These are phyloP conservation scores for Camponotus fellah DNA, from an alignment of 2,888 invertebrate genomes.

Conservation along the genomic window DNA sequence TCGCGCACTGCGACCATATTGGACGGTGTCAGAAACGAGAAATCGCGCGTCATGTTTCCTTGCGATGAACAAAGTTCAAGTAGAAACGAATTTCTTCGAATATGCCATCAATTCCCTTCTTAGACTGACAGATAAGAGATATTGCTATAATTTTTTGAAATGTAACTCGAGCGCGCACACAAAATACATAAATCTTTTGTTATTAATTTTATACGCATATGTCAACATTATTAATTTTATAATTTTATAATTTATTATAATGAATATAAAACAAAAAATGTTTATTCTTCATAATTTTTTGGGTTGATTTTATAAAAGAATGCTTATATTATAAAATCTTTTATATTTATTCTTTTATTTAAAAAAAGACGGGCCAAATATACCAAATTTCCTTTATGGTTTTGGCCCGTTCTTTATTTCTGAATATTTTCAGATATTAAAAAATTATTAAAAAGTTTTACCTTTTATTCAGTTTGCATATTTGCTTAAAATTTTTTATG, in stretches of 20 bases:
- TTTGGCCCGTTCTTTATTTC: background rate
- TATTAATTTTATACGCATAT: background rate
- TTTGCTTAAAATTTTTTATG: background rate
- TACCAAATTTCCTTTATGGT: background rate
- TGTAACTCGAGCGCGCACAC: background rate
- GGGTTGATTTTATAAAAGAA: background rate
- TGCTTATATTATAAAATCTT: background rate
- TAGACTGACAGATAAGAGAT: background rate
- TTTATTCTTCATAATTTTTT: background rate
- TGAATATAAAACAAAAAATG: background rate
- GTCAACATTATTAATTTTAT: background rate
- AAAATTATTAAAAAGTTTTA: background rate
- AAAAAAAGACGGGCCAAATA: background rate
- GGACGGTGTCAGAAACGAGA: slow-evolving; percentile 7
- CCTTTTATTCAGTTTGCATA: background rate
- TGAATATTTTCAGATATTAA: background rate
- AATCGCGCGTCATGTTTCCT: slow-evolving; percentile 11
- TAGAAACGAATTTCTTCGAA: background rate
- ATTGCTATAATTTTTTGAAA: background rate
- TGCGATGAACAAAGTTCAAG: slow-evolving; percentile 5
- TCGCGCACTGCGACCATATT: background rate
- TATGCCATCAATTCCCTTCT: background rate
- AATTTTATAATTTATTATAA: slow-evolving; percentile 1
- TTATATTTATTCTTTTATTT: background rate
- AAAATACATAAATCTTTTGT: background rate